A percentile compares a stretch with the other conserved stretches of the same genome.
These are phyloP conservation scores for Tichodroma muraria DNA, from an alignment of 2,113 vertebrate genomes.

Conservation along the genomic window DNA sequence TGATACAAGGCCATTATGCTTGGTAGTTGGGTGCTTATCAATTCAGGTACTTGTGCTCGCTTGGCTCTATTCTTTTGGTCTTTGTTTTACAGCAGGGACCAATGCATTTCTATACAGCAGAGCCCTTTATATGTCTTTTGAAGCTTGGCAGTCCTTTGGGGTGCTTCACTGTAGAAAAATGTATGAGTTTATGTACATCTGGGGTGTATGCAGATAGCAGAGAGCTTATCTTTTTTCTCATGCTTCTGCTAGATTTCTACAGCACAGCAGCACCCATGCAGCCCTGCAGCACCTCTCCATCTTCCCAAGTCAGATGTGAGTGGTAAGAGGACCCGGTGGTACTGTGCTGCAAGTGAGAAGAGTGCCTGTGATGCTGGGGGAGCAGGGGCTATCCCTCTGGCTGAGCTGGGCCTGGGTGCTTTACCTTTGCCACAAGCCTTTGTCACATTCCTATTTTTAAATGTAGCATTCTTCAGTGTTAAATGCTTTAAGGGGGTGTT, in stretches of 20 bases:
- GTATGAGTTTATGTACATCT: background rate
- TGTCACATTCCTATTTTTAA: background rate
- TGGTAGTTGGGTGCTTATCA: background rate
- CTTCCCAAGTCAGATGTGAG: background rate
- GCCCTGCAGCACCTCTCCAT: rapidly evolving
- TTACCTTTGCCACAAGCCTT: background rate
- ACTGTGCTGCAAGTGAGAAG: background rate
- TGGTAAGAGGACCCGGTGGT: background rate
- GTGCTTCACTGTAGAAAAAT: background rate
- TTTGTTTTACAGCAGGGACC: background rate
- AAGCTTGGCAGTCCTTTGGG: background rate
- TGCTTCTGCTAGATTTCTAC: background rate
- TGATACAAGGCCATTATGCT: background rate
- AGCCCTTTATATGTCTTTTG: background rate
- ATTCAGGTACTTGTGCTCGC: background rate
- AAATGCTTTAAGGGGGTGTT: background rate
- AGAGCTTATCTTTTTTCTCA: background rate
- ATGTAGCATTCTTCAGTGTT: background rate
- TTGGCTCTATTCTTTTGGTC: background rate
- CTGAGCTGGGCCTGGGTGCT: background rate
- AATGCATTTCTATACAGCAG: background rate
- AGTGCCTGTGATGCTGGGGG: background rate
- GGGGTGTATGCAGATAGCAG: background rate
- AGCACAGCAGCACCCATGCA: background rate
- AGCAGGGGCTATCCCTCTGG: background rate